These are phyloP conservation scores for Pseudomyrmex flavicornis DNA, from an alignment of 1,140 invertebrate genomes.

Conservation along the genomic window DNA sequence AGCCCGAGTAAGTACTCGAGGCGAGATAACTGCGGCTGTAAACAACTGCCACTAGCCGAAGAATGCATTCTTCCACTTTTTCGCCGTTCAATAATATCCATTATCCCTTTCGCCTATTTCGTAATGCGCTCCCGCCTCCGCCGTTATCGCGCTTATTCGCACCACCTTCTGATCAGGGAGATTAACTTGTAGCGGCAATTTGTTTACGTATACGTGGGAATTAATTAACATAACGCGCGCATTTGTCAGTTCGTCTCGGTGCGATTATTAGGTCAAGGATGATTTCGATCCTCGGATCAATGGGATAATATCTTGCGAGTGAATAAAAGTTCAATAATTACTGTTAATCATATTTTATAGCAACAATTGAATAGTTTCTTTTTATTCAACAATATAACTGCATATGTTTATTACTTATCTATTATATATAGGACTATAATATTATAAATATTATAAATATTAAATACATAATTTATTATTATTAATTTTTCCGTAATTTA, in stretches of 20 bases:
- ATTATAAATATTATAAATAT: too few species aligned
- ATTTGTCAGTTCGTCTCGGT: neutral
- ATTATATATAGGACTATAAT: too few species aligned
- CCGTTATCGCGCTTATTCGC: neutral
- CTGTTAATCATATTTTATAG: neutral
- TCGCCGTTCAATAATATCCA: slow-evolving; percentile 30
- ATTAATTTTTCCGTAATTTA: too few species aligned
- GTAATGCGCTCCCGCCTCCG: slow-evolving; percentile 15
- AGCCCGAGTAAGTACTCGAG: slow-evolving; percentile 20
- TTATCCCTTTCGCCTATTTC: slow-evolving; percentile 56
- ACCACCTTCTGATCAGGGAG: slow-evolving; percentile 21
- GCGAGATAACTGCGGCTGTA: slow-evolving; percentile 40
- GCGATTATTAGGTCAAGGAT: slow-evolving; percentile 44
- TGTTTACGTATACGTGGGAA: slow-evolving; percentile 24
- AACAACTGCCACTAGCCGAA: slow-evolving; percentile 35
- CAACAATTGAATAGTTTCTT: neutral
- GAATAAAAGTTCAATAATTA: neutral
- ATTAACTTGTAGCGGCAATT: slow-evolving; percentile 26
- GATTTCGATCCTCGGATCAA: neutral
- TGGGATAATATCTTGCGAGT: neutral
- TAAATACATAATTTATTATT: too few species aligned
- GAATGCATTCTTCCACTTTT: slow-evolving; percentile 47
- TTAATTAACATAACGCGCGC: slow-evolving; percentile 19
- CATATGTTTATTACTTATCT: too few species aligned
- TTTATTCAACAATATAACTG: neutral